Evolutionary conservation across 2,888 invertebrate genomes (phyloP), one percentile per base, ranked within the genome.

Genomic region (Scaptomyza polygonia): DNA sequence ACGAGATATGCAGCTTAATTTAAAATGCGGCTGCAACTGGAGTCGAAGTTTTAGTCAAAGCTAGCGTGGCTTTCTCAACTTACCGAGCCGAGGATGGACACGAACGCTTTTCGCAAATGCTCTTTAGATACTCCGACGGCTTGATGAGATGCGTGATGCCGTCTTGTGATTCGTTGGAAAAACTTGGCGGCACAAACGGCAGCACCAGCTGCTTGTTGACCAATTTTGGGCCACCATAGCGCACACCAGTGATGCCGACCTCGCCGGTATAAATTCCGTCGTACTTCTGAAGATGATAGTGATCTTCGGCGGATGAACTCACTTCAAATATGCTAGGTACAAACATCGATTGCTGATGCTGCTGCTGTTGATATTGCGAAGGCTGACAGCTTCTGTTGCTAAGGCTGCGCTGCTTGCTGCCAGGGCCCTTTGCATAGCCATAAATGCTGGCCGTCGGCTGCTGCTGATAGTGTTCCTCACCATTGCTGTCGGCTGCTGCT

Each of bases 181-280:
- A 98, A 92, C 96, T 96, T 63, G 98, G 97, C 67, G 97, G 97
- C 89, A 98, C 95, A 93, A 98, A 97, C 75, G 97, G 96, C 79
- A 97, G 93, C 79, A 95, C 96, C 90, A 96, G 94, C 92, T 97
- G 97, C 92, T 96, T 96, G 93, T 96, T 96, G 89, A 96, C 95
- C 92, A 96, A 93, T 93, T 95, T 95, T 77, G 93, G 93, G 58
- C 92, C 92, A 48, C 90, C 90, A 5, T 91, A 88, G 9, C 92
- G 87, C 32, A 81, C 57, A 21, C 85, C 78, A 12, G 69, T 76
- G n/a, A 52, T 67, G 32, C 42, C 47, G 18, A 45, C 71, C 48
- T 66, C 76, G 16, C 61, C 69, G 16, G 65, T 69, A 32, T 78
- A 80, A 61, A 85, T 69, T 58, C 79, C 83, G 14, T 79, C 89